Base-by-base conservation (phyloP, 2,888 invertebrate genomes). In the Monochamus alternatus region DNA sequence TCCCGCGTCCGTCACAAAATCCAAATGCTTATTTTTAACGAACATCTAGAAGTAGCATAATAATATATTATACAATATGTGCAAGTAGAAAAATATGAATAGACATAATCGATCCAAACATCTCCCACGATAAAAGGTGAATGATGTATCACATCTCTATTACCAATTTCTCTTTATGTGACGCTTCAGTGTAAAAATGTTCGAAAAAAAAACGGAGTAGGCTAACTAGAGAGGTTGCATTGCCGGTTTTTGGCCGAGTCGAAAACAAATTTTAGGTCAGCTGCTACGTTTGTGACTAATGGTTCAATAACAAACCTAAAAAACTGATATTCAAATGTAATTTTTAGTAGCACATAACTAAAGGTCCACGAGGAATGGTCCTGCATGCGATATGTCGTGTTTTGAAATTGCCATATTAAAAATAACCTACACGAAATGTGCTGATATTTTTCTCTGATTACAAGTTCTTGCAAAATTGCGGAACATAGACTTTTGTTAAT, bases 71-170 rank as follows among this genome's bases (percentile, higher is more conserved):
- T 87, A 88, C 87, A 88, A 82, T 88, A 87, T 87, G 88, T 88
- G 88, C 88, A 88, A 87, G 88, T 89, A 89, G 88, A 89, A 89
- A 89, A 89, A 89, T 89, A 89, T 87, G 84, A 86, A 85, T 86
- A 86, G 85, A 85, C 80, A 84, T 74, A 73, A 79, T 75, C 66
- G 71, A 81, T 82, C 80, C 76, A 80, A 78, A 81, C 75, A 80
- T 73, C 72, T 71, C 75, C 75, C 69, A 69, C 71, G 64, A 73
- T 69, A 68, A 74, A 74, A 75, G 51, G 66, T 73, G 73, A 75
- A 78, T 63, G 76, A 77, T 75, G 79, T 71, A 80, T 81, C 81
- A 81, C 81, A 81, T 80, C 73, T 70, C 78, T 73, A 74, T 80
- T 76, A 78, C 80, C 75, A 58, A 69, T 60, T 69, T 52, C 55